Percentiles rank a stretch among this genome's conserved stretches.
Conservation (phyloP, 2,888 invertebrate genomes). For the Clunio marinus region DNA sequence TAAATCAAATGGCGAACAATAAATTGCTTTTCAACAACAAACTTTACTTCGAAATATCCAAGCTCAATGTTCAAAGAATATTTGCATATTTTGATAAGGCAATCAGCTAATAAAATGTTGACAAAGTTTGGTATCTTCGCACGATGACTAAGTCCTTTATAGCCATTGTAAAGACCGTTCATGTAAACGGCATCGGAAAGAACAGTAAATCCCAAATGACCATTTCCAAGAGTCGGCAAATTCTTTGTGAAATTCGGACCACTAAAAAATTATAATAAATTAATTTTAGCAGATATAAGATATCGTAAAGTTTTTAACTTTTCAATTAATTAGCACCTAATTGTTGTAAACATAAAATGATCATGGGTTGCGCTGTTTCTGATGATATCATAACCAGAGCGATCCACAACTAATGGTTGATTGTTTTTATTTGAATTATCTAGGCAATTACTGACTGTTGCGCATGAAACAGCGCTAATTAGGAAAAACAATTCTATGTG, state of each 20-base stretch:
- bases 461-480: slow-evolving; percentile 1
- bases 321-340: slow-evolving; percentile 36
- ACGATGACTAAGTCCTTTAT: slow-evolving; percentile 55
- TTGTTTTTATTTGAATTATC: slow-evolving; percentile 12
- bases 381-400: slow-evolving; percentile 23
- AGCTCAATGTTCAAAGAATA: slow-evolving; percentile 53
- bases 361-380: slow-evolving; percentile 20
- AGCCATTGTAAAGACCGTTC: slow-evolving; percentile 60
- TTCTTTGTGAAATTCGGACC: slow-evolving; percentile 56
- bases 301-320: neutral
- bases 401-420: slow-evolving; percentile 30
- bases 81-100: slow-evolving; percentile 45
- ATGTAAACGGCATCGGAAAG: slow-evolving; percentile 59
- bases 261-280: slow-evolving; percentile 46
- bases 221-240: slow-evolving; percentile 60
- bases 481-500: slow-evolving; percentile 21
- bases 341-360: slow-evolving; percentile 30
- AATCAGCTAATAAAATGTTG: slow-evolving; percentile 48
- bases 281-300: neutral
- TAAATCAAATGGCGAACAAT: slow-evolving; percentile 54
- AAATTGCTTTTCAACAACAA: slow-evolving; percentile 53
- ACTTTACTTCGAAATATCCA: slow-evolving; percentile 52
- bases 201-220: slow-evolving; percentile 58
- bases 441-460: neutral
- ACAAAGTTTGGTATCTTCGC: slow-evolving; percentile 60